Evolutionary conservation across 2,797 vertebrate genomes (phyloP).

Genomic region (Zalophus californianus): DNA sequence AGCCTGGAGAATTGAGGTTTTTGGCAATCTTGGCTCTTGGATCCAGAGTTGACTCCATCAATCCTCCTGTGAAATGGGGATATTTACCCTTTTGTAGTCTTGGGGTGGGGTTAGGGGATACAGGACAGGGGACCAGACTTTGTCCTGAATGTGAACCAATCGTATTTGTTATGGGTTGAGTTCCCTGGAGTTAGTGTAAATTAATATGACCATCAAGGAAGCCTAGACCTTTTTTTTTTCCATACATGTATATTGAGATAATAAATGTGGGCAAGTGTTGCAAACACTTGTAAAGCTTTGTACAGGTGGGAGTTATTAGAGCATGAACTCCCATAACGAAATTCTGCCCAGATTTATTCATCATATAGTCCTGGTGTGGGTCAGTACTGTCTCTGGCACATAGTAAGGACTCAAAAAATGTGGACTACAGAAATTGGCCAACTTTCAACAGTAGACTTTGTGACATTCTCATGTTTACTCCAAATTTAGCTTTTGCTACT

Average conservation of each 20-base stretch:
- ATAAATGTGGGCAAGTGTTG: background rate
- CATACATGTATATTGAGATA: background rate
- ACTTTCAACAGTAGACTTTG: background rate
- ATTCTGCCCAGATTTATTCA: background rate
- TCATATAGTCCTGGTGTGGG: background rate
- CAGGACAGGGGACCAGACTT: background rate
- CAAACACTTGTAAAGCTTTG: background rate
- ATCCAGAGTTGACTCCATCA: background rate
- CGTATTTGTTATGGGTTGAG: background rate
- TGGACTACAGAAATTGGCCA: background rate
- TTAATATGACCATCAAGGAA: background rate
- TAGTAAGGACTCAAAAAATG: background rate
- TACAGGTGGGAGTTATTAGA: background rate
- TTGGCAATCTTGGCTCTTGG: background rate
- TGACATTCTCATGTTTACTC: constrained; percentile 15
- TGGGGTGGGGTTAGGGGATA: background rate
- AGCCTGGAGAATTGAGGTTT: background rate
- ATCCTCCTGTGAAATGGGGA: background rate
- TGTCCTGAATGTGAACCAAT: background rate
- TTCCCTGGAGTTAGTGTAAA: background rate
- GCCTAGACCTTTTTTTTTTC: background rate
- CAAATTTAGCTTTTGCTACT: background rate
- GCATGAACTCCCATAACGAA: background rate
- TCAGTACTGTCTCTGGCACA: background rate
- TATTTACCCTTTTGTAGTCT: background rate